Conservation (phyloP, 2,113 vertebrate species). For the Limnothrissa miodon region DNA sequence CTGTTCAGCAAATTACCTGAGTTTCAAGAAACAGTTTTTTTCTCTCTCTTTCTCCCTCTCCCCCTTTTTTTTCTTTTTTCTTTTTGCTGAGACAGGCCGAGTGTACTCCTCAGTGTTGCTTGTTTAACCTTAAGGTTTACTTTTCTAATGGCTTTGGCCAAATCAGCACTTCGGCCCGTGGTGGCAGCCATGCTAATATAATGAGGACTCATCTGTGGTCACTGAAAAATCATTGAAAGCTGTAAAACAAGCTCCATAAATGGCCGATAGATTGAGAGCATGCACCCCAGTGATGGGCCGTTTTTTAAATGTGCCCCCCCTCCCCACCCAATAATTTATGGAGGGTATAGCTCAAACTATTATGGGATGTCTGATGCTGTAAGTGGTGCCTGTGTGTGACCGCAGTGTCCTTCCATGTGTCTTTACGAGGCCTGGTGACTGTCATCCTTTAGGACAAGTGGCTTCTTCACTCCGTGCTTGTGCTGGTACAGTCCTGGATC, state of each 20-base stretch:
- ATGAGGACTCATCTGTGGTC: not conserved
- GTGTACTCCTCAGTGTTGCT: constrained; percentile 15
- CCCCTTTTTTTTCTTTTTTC: not conserved
- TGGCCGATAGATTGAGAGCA: constrained; percentile 8
- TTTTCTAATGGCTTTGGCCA: constrained; percentile 25
- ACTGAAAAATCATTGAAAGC: constrained; percentile 24
- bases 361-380: not conserved
- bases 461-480: constrained; percentile 69
- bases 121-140: constrained; percentile 33
- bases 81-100: constrained; percentile 26
- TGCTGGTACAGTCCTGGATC: constrained; percentile 71
- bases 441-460: constrained; percentile 63
- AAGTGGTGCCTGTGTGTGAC: not conserved
- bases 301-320: not conserved
- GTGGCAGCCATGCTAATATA: not conserved
- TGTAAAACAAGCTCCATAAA: constrained; percentile 13
- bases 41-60: not conserved
- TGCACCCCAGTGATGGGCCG: not conserved
- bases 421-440: not conserved
- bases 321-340: too few relatives aligned
- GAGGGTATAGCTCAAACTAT: not conserved
- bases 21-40: not conserved
- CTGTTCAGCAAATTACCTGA: constrained; percentile 36
- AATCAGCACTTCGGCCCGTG: constrained; percentile 16
- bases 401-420: not conserved